These are phyloP conservation scores for Rhynchotus rufescens DNA, from an alignment of 2,797 vertebrate species.

Conservation along the genomic window DNA sequence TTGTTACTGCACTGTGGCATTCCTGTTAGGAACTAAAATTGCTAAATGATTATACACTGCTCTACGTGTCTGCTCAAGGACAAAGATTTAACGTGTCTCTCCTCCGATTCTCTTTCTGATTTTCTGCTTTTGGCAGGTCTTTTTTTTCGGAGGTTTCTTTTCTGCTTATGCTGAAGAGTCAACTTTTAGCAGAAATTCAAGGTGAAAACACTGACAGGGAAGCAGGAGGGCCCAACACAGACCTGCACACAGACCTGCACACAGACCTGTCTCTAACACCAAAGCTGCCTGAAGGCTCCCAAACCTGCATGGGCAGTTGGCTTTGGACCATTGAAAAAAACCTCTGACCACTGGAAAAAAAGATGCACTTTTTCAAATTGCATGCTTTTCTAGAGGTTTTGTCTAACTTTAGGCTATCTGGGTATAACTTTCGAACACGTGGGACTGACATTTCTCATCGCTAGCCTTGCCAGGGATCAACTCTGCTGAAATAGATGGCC, in stretches of 20 bases:
- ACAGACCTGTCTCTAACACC: fast-evolving
- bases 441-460: background rate
- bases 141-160: background rate
- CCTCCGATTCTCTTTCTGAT: background rate
- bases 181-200: background rate
- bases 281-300: background rate
- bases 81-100: background rate
- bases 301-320: background rate
- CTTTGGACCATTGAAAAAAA: too few relatives aligned
- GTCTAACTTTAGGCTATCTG: background rate
- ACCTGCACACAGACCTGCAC: background rate
- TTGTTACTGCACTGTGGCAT: background rate
- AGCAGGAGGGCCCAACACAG: background rate
- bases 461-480: background rate
- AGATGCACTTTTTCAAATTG: background rate
- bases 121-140: background rate
- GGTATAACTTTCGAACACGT: background rate
- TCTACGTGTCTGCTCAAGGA: background rate
- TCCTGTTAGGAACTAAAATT: background rate
- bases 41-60: background rate
- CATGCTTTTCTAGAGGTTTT: background rate
- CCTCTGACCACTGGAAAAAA: background rate
- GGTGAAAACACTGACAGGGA: background rate
- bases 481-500: background rate
- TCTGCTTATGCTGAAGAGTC: background rate